phyloP scores from a whole-genome alignment of 2,113 vertebrate species.

The Erinaceus europaeus region DNA sequence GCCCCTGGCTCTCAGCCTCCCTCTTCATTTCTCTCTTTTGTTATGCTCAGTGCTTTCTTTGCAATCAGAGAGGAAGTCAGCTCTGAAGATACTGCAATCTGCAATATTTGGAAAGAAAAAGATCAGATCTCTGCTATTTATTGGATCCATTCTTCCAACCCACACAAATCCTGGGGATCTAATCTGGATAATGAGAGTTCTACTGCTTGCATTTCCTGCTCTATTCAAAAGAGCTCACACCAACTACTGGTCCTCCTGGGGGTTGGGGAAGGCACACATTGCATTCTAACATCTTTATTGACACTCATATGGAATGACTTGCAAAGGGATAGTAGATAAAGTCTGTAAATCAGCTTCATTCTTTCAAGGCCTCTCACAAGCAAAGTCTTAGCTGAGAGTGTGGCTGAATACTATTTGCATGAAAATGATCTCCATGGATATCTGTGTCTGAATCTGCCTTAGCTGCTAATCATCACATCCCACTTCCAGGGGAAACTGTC shows the following conservation, averaged over 20 bases:
- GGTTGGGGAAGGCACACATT: not conserved
- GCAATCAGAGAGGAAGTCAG: conserved; percentile 18
- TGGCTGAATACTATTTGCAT: not conserved
- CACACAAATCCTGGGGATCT: conserved; percentile 20
- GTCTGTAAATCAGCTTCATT: not conserved
- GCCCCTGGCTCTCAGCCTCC: accelerated
- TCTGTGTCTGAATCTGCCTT: not conserved
- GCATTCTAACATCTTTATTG: conserved; percentile 25
- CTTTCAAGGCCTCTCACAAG: not conserved
- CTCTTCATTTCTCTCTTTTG: not conserved
- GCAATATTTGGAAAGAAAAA: conserved; percentile 24
- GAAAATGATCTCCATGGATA: not conserved
- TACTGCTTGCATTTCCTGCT: conserved; percentile 34
- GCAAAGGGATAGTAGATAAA: not conserved
- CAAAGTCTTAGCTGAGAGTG: not conserved
- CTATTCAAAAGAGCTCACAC: conserved; percentile 50
- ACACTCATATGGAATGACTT: not conserved
- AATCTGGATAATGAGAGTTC: conserved; percentile 64
- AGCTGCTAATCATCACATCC: not conserved
- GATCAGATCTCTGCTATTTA: conserved; percentile 46
- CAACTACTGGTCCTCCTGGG: not conserved
- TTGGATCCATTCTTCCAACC: not conserved
- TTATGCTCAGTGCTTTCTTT: not conserved
- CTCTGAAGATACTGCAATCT: conserved; percentile 38
- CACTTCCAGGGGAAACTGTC: not conserved